These are phyloP conservation scores for Hololepta plana DNA, from an alignment of 2,888 invertebrate genomes.

Conservation along the genomic window DNA sequence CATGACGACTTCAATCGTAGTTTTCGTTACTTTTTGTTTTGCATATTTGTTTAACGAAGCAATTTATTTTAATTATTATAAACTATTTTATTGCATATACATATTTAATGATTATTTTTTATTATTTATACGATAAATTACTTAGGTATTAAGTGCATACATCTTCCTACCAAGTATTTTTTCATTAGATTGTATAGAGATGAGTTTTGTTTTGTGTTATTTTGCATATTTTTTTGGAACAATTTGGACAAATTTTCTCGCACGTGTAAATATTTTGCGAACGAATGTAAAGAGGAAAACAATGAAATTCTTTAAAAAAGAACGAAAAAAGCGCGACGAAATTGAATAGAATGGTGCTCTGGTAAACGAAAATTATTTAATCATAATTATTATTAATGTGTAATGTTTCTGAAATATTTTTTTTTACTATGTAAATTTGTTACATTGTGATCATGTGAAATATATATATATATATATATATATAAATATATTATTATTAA, in stretches of 20 bases:
- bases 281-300: constrained; percentile 16
- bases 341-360: constrained; percentile 28
- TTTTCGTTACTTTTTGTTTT: too few species aligned
- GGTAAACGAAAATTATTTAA: constrained; percentile 17
- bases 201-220: neutral
- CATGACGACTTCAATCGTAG: constrained; percentile 1
- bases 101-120: constrained; percentile 8
- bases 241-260: neutral
- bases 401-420: constrained; percentile 8
- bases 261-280: constrained; percentile 2
- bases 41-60: too few species aligned
- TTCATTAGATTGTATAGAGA: constrained; percentile 12
- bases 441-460: constrained; percentile 26
- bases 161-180: constrained; percentile 31
- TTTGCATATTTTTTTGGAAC: neutral
- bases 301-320: constrained; percentile 12
- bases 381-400: constrained; percentile 9
- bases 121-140: constrained; percentile 20
- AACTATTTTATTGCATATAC: constrained; percentile 7
- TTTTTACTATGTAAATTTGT: constrained; percentile 19
- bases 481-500: too few species aligned
- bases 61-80: constrained; percentile 8
- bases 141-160: too few species aligned
- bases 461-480: too few species aligned
- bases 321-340: constrained; percentile 10